These are phyloP conservation scores for Pedetes capensis DNA, from an alignment of 2,113 vertebrate species.

Conservation along the genomic window DNA sequence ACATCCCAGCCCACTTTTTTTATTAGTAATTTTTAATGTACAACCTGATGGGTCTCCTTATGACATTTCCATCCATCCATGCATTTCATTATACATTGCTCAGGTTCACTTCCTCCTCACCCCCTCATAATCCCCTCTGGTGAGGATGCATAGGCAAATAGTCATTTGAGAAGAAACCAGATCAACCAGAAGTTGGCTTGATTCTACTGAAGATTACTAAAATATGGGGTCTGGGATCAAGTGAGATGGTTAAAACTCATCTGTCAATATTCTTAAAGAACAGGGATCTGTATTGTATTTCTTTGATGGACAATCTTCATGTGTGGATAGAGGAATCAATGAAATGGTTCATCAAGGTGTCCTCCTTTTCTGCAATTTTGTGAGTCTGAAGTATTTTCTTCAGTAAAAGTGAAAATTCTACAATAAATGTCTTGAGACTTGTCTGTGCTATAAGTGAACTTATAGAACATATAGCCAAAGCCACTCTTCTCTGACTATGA, in stretches of 20 bases:
- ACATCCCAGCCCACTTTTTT: no score
- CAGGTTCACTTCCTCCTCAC: no score
- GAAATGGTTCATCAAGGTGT: background rate
- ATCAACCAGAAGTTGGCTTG: background rate
- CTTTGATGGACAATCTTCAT: background rate
- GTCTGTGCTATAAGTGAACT: background rate
- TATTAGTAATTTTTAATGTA: no score
- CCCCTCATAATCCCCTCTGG: no score
- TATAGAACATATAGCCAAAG: background rate
- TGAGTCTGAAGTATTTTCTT: background rate
- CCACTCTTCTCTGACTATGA: background rate
- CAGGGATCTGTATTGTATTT: background rate
- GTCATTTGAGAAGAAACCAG: background rate
- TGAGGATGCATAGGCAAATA: background rate
- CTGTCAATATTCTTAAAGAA: background rate
- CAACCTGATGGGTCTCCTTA: no score
- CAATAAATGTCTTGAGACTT: background rate
- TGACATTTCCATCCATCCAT: no score
- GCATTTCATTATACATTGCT: no score
- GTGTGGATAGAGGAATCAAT: background rate
- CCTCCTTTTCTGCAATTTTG: background rate
- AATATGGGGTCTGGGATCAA: background rate
- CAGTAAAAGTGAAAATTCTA: background rate
- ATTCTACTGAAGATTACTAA: background rate
- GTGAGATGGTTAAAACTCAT: background rate